Evolutionary conservation across 1,140 invertebrate species (phyloP).

Genomic region (Calliopsis andreniformis): DNA sequence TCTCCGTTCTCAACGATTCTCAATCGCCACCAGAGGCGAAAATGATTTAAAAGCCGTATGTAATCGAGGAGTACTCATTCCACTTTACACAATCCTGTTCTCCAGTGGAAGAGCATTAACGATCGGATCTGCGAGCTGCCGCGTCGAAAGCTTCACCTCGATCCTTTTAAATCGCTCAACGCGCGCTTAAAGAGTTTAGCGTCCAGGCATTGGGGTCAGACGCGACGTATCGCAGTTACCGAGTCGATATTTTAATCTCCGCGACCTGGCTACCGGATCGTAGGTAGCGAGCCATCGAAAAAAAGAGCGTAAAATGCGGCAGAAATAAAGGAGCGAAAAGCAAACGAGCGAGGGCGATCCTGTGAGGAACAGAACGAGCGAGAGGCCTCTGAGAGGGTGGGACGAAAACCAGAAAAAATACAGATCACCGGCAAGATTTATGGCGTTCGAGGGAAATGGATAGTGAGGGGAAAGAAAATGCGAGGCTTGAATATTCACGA

Average conservation of each 20-base stretch:
- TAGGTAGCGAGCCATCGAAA: constrained; percentile 25
- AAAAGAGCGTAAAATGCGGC: constrained; percentile 53
- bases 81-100: too few relatives aligned
- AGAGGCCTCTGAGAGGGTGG: not conserved
- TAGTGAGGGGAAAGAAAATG: not conserved
- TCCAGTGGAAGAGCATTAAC: not conserved
- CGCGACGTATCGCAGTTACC: constrained; percentile 68
- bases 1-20: too few relatives aligned
- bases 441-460: constrained; percentile 3
- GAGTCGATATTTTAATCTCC: constrained; percentile 80
- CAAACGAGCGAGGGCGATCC: not conserved
- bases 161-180: constrained; percentile 44
- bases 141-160: constrained; percentile 14
- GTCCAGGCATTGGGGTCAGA: constrained; percentile 60
- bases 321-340: constrained; percentile 11
- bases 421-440: constrained; percentile 48
- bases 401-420: constrained; percentile 18
- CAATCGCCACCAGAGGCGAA: too few relatives aligned
- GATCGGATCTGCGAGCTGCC: not conserved
- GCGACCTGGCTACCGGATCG: constrained; percentile 64
- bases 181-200: constrained; percentile 67
- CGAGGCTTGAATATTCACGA: not conserved
- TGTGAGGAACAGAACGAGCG: not conserved
- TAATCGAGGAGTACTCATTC: too few relatives aligned
- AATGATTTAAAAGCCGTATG: too few relatives aligned